Base-by-base conservation (phyloP, 1,140 invertebrate species). In the Drosophila willistoni region DNA sequence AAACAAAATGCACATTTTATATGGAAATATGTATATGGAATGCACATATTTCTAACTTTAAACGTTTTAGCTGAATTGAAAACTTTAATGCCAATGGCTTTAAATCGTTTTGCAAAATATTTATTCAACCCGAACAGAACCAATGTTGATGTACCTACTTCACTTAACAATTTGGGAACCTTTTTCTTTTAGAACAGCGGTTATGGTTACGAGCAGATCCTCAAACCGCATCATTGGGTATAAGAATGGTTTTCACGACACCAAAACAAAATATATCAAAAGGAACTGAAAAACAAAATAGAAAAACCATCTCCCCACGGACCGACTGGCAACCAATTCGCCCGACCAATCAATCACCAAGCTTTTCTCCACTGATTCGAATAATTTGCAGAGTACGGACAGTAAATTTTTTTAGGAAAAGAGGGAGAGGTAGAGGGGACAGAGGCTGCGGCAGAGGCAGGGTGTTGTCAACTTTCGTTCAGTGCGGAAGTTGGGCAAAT, bases 401-500 rank as follows among this genome's bases (percentile, higher is more conserved):
- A 51, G 17, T 22, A 19, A 51, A 51, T 51, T 51, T 14, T 51
- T 14, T 47, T 7, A 9, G 44, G 19, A 3, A n/a, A 9, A 17
- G 17, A 1, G 44, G 7, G n/a, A 9, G 14, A 3, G 10, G 10
- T 1, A 1, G 9, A 10, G 41, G 42, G 41, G 10, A 29, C 29
- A 7, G 29, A 3, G n/a, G n/a, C 14, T 1, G n/a, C 10, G 25
- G 14, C 10, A n/a, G 33, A 14, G 25, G 14, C 10, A n/a, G 33
- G 33, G 33, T 10, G n/a, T 51, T 44, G 41, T 63, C 61, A 17
- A 47, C 22, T 25, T 51, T 63, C 42, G 10, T 47, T 9, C 22
- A 34, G 42, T 17, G 10, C 63, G 51, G 63, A 56, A 65, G 63
- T 64, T 64, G 17, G 60, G 63, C 47, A 65, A 55, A 65, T 65